These are phyloP conservation scores for Rhodinocichla rosea DNA, from an alignment of 2,113 vertebrate species.

Conservation along the genomic window DNA sequence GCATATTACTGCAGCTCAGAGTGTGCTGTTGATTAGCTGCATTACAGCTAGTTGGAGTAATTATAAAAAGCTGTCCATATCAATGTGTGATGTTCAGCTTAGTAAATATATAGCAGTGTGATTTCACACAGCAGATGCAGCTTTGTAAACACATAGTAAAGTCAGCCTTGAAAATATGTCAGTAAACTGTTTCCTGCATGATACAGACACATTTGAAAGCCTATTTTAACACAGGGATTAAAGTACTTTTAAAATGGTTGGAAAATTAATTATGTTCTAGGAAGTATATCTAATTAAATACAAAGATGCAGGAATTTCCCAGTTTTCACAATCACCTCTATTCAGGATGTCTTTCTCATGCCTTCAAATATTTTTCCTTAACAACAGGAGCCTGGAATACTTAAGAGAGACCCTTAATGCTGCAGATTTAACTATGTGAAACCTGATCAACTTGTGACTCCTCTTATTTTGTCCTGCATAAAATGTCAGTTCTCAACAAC, in stretches of 20 bases:
- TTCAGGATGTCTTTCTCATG: not conserved
- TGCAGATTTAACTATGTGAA: not conserved
- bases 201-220: not conserved
- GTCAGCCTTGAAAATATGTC: not conserved
- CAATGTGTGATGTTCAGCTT: not conserved
- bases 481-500: not conserved
- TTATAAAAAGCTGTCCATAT: not conserved
- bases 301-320: not conserved
- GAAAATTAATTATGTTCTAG: not conserved
- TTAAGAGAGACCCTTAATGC: not conserved
- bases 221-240: not conserved
- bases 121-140: not conserved
- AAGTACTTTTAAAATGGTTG: not conserved
- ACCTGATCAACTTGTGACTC: not conserved
- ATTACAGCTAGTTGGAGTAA: not conserved
- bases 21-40: not conserved
- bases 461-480: not conserved
- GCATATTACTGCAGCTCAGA: not conserved
- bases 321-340: not conserved
- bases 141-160: not conserved
- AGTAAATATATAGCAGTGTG: not conserved
- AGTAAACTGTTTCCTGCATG: not conserved
- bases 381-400: not conserved
- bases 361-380: not conserved
- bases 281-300: not conserved